Evolutionary conservation across 2,888 invertebrate genomes (phyloP).

Genomic region (Agrotis ipsilon): DNA sequence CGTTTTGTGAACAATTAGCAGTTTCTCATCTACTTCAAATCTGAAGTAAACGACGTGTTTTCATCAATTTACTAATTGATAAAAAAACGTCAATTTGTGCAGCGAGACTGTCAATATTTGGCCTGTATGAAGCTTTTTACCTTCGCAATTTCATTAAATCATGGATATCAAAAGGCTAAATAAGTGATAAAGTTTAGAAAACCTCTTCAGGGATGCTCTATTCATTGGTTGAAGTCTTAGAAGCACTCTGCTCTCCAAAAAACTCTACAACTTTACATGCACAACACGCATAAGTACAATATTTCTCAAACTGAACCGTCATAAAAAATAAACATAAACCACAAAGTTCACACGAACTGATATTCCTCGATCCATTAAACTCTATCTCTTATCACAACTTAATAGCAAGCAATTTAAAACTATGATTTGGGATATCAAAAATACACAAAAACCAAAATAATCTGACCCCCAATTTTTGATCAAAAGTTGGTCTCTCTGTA

Average conservation of each 20-base stretch:
- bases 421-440: slow-evolving; percentile 69
- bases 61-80: too few relatives aligned
- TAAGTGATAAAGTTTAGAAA: too few relatives aligned
- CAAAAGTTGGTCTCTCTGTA: not conserved
- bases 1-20: too few relatives aligned
- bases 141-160: too few relatives aligned
- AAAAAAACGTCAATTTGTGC: too few relatives aligned
- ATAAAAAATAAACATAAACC: slow-evolving; percentile 43
- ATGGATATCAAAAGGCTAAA: too few relatives aligned
- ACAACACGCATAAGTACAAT: not conserved
- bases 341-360: slow-evolving; percentile 65
- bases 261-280: not conserved
- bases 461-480: slow-evolving; percentile 4
- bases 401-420: slow-evolving; percentile 77
- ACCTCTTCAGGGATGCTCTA: too few relatives aligned
- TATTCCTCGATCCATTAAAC: slow-evolving; percentile 67
- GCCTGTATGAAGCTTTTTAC: too few relatives aligned
- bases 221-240: too few relatives aligned
- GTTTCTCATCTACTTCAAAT: too few relatives aligned
- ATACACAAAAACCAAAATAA: slow-evolving; percentile 35
- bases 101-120: too few relatives aligned
- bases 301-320: slow-evolving; percentile 10
- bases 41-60: too few relatives aligned
- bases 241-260: not conserved
- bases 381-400: slow-evolving; percentile 74